Base-by-base conservation (phyloP, 1,140 invertebrate species). In the Cyphomyrmex costatus region DNA sequence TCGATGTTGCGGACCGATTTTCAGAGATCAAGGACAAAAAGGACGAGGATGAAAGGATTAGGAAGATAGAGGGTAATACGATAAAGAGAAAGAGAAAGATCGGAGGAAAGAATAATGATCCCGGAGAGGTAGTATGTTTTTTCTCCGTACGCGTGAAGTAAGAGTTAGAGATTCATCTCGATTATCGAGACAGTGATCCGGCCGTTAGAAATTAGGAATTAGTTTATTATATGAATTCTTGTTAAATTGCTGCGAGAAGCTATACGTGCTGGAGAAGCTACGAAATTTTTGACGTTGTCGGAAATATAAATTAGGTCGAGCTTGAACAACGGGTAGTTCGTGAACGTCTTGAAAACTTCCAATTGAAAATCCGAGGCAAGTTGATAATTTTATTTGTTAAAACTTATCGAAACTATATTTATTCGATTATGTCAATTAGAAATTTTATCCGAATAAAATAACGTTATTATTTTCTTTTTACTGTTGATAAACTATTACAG, bases 171-270 rank as follows among this genome's bases (percentile, higher is more conserved):
- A 88, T 91, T 91, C 90, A 91, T 60, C 63, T 79, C 85, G 60
- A 46, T 66, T 68, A 77, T 94, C 92, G 92, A 91, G 91, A 94
- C 90, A 93, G 92, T 90, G 92, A 94, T 94, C 94, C 93, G 94
- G 93, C 94, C 94, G 93, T 94, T 95, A 95, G 93, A 87, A 85
- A 90, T 90, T 94, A 94, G 92, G 91, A 86, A 87, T 93, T 94
- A 94, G 90, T 92, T 93, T 91, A 91, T 91, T 92, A 92, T 80
- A 88, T 76, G 86, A 87, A 88, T 90, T 90, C 86, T 91, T 89
- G 89, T 92, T 90, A 85, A 88, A 92, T 89, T 86, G 88, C 30
- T 58, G 86, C 88, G 88, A 90, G 88, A 91, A 56, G 63, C 84
- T 89, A 85, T 83, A n/a, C 60, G 70, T 58, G 60, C 46, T 68